A percentile compares a stretch with the other conserved stretches of the same genome.
Conservation (phyloP, 35 echinoderm and acorn worm species). For the Lytechinus variegatus region DNA sequence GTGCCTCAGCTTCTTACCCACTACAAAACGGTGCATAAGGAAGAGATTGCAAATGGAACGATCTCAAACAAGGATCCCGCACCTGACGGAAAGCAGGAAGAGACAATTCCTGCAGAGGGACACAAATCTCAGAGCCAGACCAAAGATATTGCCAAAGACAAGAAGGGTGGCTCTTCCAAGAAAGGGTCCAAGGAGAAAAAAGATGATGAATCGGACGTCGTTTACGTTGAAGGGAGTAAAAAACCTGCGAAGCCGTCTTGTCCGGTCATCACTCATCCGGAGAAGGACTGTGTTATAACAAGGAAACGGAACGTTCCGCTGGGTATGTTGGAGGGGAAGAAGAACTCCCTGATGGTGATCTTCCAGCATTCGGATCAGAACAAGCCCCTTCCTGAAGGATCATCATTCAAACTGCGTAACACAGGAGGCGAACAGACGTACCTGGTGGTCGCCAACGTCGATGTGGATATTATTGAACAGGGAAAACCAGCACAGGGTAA, state of each 20-base stretch:
- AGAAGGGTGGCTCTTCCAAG: background rate
- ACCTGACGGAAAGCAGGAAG: background rate
- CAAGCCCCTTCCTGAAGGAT: background rate
- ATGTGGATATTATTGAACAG: constrained; percentile 10
- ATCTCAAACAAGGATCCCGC: background rate
- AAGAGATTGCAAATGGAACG: background rate
- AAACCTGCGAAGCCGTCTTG: background rate
- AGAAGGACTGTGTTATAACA: background rate
- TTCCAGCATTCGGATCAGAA: background rate
- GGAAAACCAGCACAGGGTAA: background rate
- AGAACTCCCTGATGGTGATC: constrained; percentile 4
- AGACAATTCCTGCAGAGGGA: background rate
- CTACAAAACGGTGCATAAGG: background rate
- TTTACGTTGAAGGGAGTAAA: background rate
- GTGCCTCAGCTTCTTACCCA: background rate
- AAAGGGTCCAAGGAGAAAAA: background rate
- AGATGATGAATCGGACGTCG: background rate
- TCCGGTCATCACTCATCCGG: background rate
- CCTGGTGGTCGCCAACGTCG: background rate
- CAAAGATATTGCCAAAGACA: background rate
- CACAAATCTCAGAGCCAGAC: background rate
- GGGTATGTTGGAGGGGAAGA: background rate
- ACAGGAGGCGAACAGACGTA: background rate
- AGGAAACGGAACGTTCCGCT: background rate
- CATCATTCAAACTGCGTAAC: background rate